phyloP scores from a whole-genome alignment of 2,113 vertebrate species.

The Scartelaos histophorus region DNA sequence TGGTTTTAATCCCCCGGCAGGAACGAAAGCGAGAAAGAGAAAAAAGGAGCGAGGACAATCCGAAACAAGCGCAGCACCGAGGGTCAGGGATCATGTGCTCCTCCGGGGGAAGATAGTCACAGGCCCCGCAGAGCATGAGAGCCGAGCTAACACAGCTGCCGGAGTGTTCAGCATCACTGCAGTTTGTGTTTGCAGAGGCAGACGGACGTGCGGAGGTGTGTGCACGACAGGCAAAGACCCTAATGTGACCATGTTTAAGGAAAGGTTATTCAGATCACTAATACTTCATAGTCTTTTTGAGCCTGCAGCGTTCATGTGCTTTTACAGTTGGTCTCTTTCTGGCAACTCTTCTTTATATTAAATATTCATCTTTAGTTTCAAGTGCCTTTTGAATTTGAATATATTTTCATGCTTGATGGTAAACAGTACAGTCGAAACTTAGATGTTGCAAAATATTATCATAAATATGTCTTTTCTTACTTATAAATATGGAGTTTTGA shows the following conservation, averaged over 20 bases:
- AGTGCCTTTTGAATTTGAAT: not conserved
- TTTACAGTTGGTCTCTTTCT: not conserved
- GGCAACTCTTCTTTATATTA: conserved; percentile 8
- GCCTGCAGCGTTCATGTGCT: not conserved
- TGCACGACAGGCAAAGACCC: conserved; percentile 11
- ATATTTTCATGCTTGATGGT: not conserved
- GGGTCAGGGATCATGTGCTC: conserved; percentile 63
- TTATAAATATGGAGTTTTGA: not conserved
- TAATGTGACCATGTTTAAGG: conserved; percentile 25
- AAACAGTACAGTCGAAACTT: not conserved
- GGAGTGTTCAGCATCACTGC: conserved; percentile 3
- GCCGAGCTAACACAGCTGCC: conserved; percentile 62
- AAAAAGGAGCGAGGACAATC: conserved; percentile 51
- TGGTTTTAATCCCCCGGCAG: conserved; percentile 60
- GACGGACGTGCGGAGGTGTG: conserved; percentile 32
- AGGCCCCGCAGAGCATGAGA: conserved; percentile 47
- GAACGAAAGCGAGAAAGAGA: conserved; percentile 37
- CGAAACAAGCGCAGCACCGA: conserved; percentile 48
- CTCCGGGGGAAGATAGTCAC: conserved; percentile 49
- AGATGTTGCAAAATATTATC: not conserved
- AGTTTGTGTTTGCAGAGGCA: conserved; percentile 10
- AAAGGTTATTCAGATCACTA: conserved; percentile 14
- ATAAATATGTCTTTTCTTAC: not conserved
- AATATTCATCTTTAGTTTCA: conserved; percentile 4
- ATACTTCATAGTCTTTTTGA: conserved; percentile 10